Conservation (phyloP, 1,140 invertebrate species). For the Plectus sambesii region DNA sequence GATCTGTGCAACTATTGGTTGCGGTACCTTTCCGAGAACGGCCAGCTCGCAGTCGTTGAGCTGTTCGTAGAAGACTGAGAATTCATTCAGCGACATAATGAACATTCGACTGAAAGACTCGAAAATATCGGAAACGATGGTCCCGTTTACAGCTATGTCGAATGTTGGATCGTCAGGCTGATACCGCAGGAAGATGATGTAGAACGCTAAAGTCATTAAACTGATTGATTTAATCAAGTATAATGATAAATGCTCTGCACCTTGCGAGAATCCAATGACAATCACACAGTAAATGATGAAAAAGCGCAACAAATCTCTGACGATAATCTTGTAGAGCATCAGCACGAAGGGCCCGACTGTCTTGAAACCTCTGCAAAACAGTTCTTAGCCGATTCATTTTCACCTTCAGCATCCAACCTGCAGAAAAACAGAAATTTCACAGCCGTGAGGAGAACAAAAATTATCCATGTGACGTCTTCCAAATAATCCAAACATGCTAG, state of each 20-base stretch:
- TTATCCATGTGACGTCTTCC: conserved; percentile 77
- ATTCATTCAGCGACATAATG: conserved; percentile 89
- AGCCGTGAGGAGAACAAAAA: conserved; percentile 87
- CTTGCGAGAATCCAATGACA: conserved; percentile 92
- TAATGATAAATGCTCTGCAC: conserved; percentile 54
- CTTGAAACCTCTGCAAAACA: conserved; percentile 70
- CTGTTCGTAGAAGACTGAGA: conserved; percentile 78
- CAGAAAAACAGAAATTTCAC: conserved; percentile 96
- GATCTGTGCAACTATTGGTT: too few relatives aligned
- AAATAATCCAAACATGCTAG: conserved; percentile 66
- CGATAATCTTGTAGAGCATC: conserved; percentile 97
- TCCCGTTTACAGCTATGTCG: conserved; percentile 30
- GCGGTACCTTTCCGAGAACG: conserved; percentile 77
- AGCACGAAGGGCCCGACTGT: conserved; percentile 94
- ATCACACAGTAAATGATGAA: conserved; percentile 90
- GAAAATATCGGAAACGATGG: conserved; percentile 47
- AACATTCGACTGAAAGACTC: conserved; percentile 86
- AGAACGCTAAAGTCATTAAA: conserved; percentile 61
- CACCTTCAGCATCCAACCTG: conserved; percentile 54
- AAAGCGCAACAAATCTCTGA: conserved; percentile 82
- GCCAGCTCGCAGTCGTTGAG: conserved; percentile 78
- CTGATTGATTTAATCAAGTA: conserved; percentile 3
- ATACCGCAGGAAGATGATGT: conserved; percentile 77
- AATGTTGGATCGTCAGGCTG: conserved; percentile 47
- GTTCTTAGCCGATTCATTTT: neutral